These are phyloP conservation scores for Vultur gryphus DNA, from an alignment of 2,797 vertebrate species.

Conservation along the genomic window DNA sequence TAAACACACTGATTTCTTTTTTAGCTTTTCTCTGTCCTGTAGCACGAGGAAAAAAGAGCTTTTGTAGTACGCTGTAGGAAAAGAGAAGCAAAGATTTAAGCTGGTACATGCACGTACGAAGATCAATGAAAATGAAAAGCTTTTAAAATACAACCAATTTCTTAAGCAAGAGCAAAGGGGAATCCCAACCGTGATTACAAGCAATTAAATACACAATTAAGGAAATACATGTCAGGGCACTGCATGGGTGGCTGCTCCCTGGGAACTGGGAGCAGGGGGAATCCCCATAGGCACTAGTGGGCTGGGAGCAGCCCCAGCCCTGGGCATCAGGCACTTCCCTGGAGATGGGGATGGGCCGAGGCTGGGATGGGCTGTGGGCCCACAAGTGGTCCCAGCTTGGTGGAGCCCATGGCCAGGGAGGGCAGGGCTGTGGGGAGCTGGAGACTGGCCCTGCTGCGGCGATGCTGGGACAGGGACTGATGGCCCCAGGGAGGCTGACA, in stretches of 20 bases:
- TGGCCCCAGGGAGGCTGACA: neutral
- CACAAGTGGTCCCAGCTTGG: rapidly evolving
- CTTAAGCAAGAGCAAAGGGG: neutral
- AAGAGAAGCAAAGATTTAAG: neutral
- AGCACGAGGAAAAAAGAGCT: neutral
- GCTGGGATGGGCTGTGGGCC: too few species aligned
- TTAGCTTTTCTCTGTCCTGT: neutral
- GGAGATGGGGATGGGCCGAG: neutral
- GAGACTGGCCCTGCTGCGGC: neutral
- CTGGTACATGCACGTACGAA: neutral
- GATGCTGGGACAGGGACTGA: neutral
- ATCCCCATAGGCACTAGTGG: neutral
- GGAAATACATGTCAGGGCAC: neutral
- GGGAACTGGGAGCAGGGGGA: neutral
- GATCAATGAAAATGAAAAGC: neutral
- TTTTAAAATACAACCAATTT: neutral
- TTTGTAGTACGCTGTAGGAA: neutral
- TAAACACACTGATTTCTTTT: neutral
- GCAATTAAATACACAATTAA: neutral
- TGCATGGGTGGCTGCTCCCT: neutral
- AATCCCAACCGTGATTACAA: neutral
- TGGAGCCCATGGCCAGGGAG: rapidly evolving
- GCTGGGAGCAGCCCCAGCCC: neutral
- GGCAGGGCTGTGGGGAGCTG: neutral
- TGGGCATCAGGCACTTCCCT: neutral